Percentiles rank a stretch among this genome's conserved stretches.
Evolutionary conservation across 2,797 vertebrate species (phyloP).

Genomic region (Merluccius polli): DNA sequence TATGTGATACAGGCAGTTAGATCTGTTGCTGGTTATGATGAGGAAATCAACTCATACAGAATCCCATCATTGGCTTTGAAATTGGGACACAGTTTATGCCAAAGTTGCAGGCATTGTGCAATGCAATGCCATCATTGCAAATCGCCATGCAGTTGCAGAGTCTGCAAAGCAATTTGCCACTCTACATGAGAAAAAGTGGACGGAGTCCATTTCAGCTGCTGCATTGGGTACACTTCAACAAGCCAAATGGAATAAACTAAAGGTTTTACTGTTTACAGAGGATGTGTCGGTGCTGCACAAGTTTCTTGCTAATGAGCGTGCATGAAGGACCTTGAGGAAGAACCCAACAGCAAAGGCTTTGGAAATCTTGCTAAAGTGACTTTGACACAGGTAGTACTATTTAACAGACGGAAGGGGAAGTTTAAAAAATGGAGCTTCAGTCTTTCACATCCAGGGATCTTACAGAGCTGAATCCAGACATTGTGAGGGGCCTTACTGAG

Average conservation of each 20-base stretch:
- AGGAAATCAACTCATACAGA: conserved; percentile 24
- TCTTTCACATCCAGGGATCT: conserved; percentile 14
- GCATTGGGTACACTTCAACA: conserved; percentile 29
- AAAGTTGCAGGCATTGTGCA: conserved; percentile 33
- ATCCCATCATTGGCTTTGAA: conserved; percentile 31
- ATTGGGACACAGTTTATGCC: conserved; percentile 25
- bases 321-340: conserved; percentile 20
- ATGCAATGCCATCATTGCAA: conserved; percentile 28
- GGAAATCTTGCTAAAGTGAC: conserved; percentile 27
- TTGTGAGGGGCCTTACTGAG: conserved; percentile 24
- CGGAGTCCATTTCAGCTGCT: conserved; percentile 30
- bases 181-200: conserved; percentile 29
- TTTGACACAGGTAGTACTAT: conserved; percentile 27
- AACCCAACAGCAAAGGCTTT: conserved; percentile 19
- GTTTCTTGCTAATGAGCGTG: conserved; percentile 20
- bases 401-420: conserved; percentile 34
- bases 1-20: conserved; percentile 22
- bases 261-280: conserved; percentile 41
- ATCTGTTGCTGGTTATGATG: conserved; percentile 28
- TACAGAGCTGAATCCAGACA: conserved; percentile 30
- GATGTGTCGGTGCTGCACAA: conserved; percentile 32
- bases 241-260: conserved; percentile 43
- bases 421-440: conserved; percentile 33
- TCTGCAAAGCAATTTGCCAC: conserved; percentile 30
- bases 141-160: conserved; percentile 21